A percentile compares a stretch with the other conserved stretches of the same genome.
Conservation (phyloP, 2,113 vertebrate genomes). For the Sturnus vulgaris region DNA sequence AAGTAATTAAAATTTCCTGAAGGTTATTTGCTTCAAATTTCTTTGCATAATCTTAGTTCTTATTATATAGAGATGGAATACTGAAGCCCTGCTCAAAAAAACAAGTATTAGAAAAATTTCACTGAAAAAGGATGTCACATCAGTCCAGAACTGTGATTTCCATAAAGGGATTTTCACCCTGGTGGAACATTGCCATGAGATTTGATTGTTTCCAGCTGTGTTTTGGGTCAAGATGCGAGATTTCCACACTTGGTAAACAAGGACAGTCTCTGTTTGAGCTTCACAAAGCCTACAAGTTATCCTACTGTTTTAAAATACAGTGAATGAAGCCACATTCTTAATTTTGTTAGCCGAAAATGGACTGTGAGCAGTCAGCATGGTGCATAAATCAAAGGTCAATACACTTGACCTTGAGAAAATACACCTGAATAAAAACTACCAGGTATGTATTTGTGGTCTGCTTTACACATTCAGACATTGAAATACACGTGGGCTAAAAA, state of each 20-base stretch:
- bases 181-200: background rate
- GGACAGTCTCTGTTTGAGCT: background rate
- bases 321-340: background rate
- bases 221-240: background rate
- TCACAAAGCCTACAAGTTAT: background rate
- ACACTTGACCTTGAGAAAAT: background rate
- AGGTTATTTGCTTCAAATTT: background rate
- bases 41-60: background rate
- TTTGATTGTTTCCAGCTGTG: background rate
- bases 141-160: background rate
- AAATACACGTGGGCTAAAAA: background rate
- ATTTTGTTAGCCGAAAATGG: background rate
- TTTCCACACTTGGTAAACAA: background rate
- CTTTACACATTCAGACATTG: background rate
- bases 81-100: background rate
- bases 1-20: background rate
- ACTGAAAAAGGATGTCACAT: accelerated
- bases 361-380: background rate
- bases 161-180: background rate
- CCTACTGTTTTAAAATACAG: background rate
- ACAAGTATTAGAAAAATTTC: background rate
- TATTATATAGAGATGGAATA: background rate
- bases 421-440: background rate
- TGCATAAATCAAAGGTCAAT: background rate
- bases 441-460: background rate